Evolutionary conservation across 2,888 invertebrate species (phyloP).

Genomic region (Stegana nigrithorax): DNA sequence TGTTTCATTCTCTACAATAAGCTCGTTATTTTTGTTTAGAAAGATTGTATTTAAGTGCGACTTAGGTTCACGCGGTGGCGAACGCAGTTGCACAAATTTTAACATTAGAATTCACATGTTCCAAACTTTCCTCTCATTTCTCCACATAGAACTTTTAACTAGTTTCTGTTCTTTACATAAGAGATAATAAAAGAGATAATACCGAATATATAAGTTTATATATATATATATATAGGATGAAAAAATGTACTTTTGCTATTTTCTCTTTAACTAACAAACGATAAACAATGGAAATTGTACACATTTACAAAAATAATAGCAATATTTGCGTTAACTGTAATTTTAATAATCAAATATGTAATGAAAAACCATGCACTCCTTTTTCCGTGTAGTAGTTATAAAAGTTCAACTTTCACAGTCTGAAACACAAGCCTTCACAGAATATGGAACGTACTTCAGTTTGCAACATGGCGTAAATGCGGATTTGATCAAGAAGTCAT

Average conservation of each 20-base stretch:
- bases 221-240: neutral
- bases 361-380: too few species aligned
- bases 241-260: slow-evolving; percentile 3
- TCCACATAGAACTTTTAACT: too few species aligned
- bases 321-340: slow-evolving; percentile 36
- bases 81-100: too few species aligned
- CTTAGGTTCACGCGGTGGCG: too few species aligned
- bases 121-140: too few species aligned
- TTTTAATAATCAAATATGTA: too few species aligned
- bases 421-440: slow-evolving; percentile 29
- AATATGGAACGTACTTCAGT: slow-evolving; percentile 29
- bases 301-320: slow-evolving; percentile 49
- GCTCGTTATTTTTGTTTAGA: too few species aligned
- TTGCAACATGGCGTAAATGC: neutral
- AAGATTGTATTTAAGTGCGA: too few species aligned
- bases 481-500: neutral
- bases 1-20: too few species aligned
- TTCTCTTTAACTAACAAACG: slow-evolving; percentile 16
- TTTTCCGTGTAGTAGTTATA: slow-evolving; percentile 9
- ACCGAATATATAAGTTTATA: neutral
- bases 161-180: slow-evolving; percentile 8
- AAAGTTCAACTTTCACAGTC: slow-evolving; percentile 48
- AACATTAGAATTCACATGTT: too few species aligned
- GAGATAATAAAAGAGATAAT: slow-evolving; percentile 2
- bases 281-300: slow-evolving; percentile 35